A percentile compares a stretch with the other conserved stretches of the same genome.
phyloP scores from a whole-genome alignment of 2,888 invertebrate species.

The Ametastegia equiseti region DNA sequence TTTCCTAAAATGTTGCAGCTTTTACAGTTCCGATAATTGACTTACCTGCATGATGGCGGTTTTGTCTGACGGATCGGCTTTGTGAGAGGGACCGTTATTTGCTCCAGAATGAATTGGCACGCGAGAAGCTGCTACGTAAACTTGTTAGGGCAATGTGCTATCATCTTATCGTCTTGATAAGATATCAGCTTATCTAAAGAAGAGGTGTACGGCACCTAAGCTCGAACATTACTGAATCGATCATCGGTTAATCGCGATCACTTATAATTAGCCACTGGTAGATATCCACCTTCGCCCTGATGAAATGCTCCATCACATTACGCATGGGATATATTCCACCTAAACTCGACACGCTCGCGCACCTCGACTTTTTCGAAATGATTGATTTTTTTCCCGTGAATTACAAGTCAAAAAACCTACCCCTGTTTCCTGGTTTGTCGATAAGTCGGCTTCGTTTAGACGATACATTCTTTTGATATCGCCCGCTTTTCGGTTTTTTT shows the following conservation, averaged over 20 bases:
- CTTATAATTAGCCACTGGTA: neutral
- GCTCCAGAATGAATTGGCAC: neutral
- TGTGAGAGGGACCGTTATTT: neutral
- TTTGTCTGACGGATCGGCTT: neutral
- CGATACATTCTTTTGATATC: no score
- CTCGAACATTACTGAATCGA: neutral
- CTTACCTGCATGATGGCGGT: conserved; percentile 30
- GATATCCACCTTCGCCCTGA: neutral
- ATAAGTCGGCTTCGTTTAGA: no score
- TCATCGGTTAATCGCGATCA: neutral
- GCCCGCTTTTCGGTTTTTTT: no score
- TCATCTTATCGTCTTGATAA: conserved; percentile 37
- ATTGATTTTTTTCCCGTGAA: no score
- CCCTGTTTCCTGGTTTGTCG: no score
- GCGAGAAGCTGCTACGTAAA: neutral
- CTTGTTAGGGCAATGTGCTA: neutral
- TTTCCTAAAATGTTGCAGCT: neutral
- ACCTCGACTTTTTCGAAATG: no score
- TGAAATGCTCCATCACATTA: no score
- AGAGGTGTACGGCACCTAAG: neutral
- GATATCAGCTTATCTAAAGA: conserved; percentile 1
- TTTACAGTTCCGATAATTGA: neutral
- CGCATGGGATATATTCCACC: no score
- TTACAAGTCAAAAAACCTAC: no score
- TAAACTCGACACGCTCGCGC: no score